Conservation (phyloP, 1,140 invertebrate species). For the Zaprionus kolodkinae region DNA sequence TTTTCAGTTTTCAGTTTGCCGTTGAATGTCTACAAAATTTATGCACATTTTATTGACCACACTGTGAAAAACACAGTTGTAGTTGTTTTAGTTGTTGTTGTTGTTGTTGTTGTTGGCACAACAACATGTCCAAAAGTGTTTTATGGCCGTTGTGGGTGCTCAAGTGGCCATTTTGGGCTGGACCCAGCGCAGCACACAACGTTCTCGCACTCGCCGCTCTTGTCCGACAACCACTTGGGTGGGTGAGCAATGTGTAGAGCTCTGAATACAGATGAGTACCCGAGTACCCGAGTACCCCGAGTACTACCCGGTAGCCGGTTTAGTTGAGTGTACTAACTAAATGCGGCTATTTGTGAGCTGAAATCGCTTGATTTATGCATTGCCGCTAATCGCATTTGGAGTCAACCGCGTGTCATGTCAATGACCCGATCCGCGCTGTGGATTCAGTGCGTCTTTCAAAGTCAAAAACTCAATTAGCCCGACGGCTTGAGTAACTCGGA, state of each 20-base stretch:
- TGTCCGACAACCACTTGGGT: constrained; percentile 74
- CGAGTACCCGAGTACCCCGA: background rate
- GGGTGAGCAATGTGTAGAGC: constrained; percentile 30
- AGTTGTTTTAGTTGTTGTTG: constrained; percentile 30
- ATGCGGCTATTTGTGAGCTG: constrained; percentile 33
- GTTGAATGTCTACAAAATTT: constrained; percentile 68
- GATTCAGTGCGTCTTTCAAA: constrained; percentile 55
- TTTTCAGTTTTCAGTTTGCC: constrained; percentile 45
- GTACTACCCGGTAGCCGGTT: background rate
- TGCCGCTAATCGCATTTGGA: constrained; percentile 54
- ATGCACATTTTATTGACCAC: constrained; percentile 80
- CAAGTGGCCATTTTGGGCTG: constrained; percentile 74
- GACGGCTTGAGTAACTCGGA: constrained; percentile 27
- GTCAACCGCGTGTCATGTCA: constrained; percentile 47
- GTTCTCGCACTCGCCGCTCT: constrained; percentile 53
- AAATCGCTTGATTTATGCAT: constrained; percentile 57
- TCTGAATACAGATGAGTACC: constrained; percentile 69
- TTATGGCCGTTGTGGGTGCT: constrained; percentile 76
- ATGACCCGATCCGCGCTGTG: constrained; percentile 49
- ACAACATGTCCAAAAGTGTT: constrained; percentile 80
- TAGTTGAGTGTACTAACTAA: constrained; percentile 41
- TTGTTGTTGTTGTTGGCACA: constrained; percentile 57
- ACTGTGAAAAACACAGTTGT: constrained; percentile 56
- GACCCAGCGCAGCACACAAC: background rate
- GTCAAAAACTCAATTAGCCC: constrained; percentile 80